phyloP scores from a whole-genome alignment of 2,113 vertebrate species.

The Pterocles gutturalis region DNA sequence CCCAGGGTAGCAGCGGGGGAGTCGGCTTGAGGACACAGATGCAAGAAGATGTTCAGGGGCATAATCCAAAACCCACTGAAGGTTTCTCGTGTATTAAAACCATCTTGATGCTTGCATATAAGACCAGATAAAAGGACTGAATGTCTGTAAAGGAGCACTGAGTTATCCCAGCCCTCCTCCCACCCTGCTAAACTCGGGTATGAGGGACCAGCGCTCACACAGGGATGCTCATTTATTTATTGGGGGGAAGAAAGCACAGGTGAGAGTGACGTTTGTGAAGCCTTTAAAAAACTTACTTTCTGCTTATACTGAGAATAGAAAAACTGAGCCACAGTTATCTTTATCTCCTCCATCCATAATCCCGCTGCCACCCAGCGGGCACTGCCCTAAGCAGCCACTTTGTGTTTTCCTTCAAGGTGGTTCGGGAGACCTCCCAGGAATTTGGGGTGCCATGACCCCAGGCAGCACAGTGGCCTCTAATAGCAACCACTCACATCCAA shows the following conservation, averaged over 20 bases:
- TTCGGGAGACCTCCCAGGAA: not conserved
- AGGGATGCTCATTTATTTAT: not conserved
- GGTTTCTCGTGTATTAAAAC: not conserved
- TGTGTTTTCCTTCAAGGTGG: accelerated
- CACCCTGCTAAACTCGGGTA: not conserved
- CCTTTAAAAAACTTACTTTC: not conserved
- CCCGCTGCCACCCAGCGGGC: accelerated
- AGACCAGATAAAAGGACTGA: not conserved
- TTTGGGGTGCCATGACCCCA: not conserved
- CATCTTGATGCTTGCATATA: not conserved
- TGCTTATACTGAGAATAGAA: not conserved
- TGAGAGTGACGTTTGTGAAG: not conserved
- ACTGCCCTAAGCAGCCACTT: not conserved
- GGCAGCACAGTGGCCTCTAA: not conserved
- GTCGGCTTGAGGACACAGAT: not conserved
- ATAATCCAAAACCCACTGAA: not conserved
- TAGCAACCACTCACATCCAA: not conserved
- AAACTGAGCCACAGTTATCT: not conserved
- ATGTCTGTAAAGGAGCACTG: not conserved
- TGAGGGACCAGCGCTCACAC: not conserved
- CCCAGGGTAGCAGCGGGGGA: not conserved
- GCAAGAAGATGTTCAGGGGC: not conserved
- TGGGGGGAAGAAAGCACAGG: not conserved
- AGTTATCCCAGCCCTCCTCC: not conserved
- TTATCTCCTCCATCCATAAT: not conserved